Percentiles rank a stretch among this genome's conserved stretches.
These are phyloP conservation scores for Monarcha castaneiventris DNA, from an alignment of 2,113 vertebrate genomes.

Conservation along the genomic window DNA sequence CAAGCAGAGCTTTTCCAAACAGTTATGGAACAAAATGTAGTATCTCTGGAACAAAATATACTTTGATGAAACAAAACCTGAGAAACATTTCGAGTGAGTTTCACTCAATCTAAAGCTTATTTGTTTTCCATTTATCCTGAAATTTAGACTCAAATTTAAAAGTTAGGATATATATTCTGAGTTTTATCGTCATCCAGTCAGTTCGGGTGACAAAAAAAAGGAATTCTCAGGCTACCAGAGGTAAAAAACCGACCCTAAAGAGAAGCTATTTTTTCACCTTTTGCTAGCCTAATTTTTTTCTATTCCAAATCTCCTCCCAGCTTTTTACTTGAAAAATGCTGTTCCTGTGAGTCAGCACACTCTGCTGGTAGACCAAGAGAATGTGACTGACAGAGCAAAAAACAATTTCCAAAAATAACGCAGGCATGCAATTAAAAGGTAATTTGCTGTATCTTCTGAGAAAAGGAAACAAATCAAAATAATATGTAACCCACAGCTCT, in stretches of 20 bases:
- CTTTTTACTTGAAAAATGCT: neutral
- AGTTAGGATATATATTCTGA: neutral
- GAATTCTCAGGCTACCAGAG: neutral
- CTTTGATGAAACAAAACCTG: neutral
- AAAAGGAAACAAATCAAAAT: neutral
- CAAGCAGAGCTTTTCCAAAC: neutral
- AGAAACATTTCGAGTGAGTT: neutral
- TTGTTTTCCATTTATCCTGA: neutral
- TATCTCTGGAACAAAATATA: neutral
- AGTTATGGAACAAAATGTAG: neutral
- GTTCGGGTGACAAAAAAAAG: neutral
- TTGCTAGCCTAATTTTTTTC: neutral
- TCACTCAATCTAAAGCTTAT: neutral
- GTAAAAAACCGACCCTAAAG: neutral
- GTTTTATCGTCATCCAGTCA: neutral
- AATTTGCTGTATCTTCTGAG: neutral
- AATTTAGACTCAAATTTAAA: neutral
- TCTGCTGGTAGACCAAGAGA: neutral
- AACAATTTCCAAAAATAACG: neutral
- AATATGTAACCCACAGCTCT: neutral
- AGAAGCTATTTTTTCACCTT: neutral
- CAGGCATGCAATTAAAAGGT: neutral
- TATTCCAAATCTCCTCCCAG: neutral
- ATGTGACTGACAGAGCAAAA: neutral
- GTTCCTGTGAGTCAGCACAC: conserved; percentile 11